phyloP scores from a whole-genome alignment of 2,888 invertebrate genomes.

The Bellardia bayeri region DNA sequence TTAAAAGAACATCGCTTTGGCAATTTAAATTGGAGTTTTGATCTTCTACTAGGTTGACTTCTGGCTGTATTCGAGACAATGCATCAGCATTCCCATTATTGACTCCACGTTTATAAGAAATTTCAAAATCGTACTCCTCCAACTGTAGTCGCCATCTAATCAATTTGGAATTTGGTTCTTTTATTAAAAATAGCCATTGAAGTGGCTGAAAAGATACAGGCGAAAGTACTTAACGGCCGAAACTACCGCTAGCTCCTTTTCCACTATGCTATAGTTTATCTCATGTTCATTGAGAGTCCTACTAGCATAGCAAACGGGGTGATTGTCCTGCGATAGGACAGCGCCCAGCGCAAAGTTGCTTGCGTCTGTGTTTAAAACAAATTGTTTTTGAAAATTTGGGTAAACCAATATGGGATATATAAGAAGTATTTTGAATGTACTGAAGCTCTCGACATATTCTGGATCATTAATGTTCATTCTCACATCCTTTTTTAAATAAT shows the following conservation, averaged over 20 bases:
- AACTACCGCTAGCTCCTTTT: slow-evolving; percentile 74
- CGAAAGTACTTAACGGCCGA: slow-evolving; percentile 60
- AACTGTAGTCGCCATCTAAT: slow-evolving; percentile 5
- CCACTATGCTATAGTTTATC: slow-evolving; percentile 53
- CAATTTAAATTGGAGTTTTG: neutral
- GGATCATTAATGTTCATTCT: too few relatives aligned
- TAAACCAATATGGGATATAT: slow-evolving; percentile 80
- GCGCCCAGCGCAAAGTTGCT: slow-evolving; percentile 70
- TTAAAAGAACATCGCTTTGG: neutral
- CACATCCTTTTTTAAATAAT: slow-evolving; percentile 68
- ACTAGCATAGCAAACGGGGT: slow-evolving; percentile 66
- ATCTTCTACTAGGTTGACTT: neutral
- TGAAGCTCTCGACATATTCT: slow-evolving; percentile 54
- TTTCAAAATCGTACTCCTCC: slow-evolving; percentile 47
- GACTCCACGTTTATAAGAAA: slow-evolving; percentile 10
- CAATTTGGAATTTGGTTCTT: slow-evolving; percentile 47
- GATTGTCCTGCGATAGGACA: slow-evolving; percentile 61
- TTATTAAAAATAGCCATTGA: slow-evolving; percentile 52
- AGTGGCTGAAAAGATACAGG: slow-evolving; percentile 63
- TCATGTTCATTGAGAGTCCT: slow-evolving; percentile 75
- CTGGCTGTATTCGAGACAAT: slow-evolving; percentile 52
- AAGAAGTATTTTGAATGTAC: slow-evolving; percentile 53
- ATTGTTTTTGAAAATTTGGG: slow-evolving; percentile 72
- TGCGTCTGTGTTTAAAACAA: slow-evolving; percentile 73
- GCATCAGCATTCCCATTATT: slow-evolving; percentile 56